Base-by-base conservation (phyloP, 2,797 vertebrate species). In the Sebastolobus altivelis region DNA sequence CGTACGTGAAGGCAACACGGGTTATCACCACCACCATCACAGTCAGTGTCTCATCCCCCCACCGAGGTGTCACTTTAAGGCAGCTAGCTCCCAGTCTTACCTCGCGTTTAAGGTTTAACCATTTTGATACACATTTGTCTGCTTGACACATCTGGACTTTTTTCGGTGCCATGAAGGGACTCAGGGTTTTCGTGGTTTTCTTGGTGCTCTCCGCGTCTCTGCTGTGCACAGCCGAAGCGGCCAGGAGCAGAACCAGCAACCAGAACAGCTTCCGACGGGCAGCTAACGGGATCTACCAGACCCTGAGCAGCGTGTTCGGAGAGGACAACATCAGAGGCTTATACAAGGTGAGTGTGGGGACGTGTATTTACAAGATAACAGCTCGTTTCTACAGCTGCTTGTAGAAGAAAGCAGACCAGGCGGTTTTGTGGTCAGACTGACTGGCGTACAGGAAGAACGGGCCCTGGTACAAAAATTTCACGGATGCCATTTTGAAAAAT, bases 321-420 rank as follows among this genome's bases (percentile, higher is more conserved):
- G 98, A 99, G 94, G 98, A 99, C 72, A 99, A 97, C 93, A 97
- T 98, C 81, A 92, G 96, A 87, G 95, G 95, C 5, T 73, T 97
- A 11, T 97, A 97, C 89, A 98, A 98, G 97, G 98, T 98, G 77
- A 78, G 88, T 77, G 58, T 1, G 1, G 14, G 8, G 13, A 18
- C 6, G 3, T 6, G 6, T 16, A 0, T 25, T 8, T 14, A 8
- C 20, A 7, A 9, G 4, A 8, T 1, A 13, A 1, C 7, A 0
- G 5, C 49, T 35, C 31, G 9, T 3, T 35, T 69, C 49, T 14
- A 0, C 9, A 35, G n/a, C 4, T 10, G 16, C 40, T 40, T 4
- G 20, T 9, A 13, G 25, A 3, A 38, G 72, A n/a, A 29, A 10
- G 27, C 65, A 25, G 25, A 4, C 5, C 6, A 46, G 9, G 38